phyloP scores from a whole-genome alignment of 2,797 vertebrate species.

The Chelidonichthys spinosus region DNA sequence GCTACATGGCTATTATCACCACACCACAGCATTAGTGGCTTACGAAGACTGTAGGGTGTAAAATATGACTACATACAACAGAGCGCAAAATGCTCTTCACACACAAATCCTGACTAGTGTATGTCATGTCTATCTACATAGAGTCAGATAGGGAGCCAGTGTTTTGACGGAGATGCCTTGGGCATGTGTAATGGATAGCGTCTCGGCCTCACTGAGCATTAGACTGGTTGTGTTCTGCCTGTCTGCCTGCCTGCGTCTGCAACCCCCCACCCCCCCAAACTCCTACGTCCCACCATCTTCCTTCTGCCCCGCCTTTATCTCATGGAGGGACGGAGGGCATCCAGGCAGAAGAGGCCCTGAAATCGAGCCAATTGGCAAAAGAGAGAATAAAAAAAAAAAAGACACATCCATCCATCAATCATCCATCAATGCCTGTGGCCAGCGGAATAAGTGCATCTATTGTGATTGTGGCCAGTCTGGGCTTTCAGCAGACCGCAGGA shows the following conservation, averaged over 20 bases:
- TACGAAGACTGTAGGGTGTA: constrained; percentile 23
- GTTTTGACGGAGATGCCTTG: constrained; percentile 57
- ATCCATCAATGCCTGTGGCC: constrained; percentile 20
- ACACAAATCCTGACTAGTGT: constrained; percentile 8
- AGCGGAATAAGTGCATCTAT: constrained; percentile 35
- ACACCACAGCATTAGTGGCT: constrained; percentile 42
- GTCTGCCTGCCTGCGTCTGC: constrained; percentile 36
- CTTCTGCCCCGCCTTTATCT: constrained; percentile 27
- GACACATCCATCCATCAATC: constrained; percentile 38
- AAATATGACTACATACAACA: constrained; percentile 32
- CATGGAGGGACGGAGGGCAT: neutral
- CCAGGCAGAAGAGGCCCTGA: constrained; percentile 49
- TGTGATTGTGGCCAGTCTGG: neutral
- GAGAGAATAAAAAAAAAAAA: constrained; percentile 18
- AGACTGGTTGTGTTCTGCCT: constrained; percentile 61
- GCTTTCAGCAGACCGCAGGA: constrained; percentile 21
- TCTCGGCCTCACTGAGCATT: constrained; percentile 69
- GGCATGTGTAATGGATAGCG: constrained; percentile 69
- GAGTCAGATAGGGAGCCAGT: constrained; percentile 41
- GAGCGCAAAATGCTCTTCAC: constrained; percentile 23
- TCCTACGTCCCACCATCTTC: constrained; percentile 24
- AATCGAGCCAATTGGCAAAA: constrained; percentile 46
- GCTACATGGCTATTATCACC: constrained; percentile 9
- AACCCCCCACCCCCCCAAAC: constrained; percentile 1
- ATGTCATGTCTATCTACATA: constrained; percentile 44